Percentiles rank a stretch among this genome's conserved stretches.
These are phyloP conservation scores for Drosophila nr. fundita DNA, from an alignment of 2,888 invertebrate species.

Conservation along the genomic window DNA sequence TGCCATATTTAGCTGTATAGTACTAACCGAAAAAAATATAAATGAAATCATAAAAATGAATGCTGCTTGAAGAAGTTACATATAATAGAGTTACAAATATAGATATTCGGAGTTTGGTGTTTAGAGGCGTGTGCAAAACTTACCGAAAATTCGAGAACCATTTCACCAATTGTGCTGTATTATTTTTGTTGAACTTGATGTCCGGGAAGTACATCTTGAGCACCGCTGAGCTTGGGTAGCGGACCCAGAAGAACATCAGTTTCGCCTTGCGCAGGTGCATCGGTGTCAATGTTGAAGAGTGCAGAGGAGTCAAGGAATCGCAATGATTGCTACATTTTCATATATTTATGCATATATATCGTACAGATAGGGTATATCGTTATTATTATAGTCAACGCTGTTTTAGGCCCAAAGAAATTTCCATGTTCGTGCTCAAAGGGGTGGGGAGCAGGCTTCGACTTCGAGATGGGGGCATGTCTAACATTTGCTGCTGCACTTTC, in stretches of 20 bases:
- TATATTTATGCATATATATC: constrained; percentile 27
- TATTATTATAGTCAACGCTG: constrained; percentile 51
- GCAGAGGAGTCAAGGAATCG: constrained; percentile 93
- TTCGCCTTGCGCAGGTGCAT: constrained; percentile 99
- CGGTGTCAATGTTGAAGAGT: constrained; percentile 98
- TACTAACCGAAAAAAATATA: constrained; percentile 18
- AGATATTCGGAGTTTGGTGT: not conserved
- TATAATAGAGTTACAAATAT: constrained; percentile 13
- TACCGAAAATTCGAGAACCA: constrained; percentile 99
- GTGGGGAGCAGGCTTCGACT: constrained; percentile 1
- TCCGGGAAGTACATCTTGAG: constrained; percentile 99
- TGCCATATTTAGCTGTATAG: constrained; percentile 4
- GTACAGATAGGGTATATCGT: constrained; percentile 20
- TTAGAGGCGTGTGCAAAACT: constrained; percentile 84
- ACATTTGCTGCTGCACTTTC: constrained; percentile 64
- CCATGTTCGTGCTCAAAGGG: constrained; percentile 50
- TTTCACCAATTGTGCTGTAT: constrained; percentile 99
- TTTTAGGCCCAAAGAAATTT: constrained; percentile 57
- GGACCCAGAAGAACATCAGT: constrained; percentile 99
- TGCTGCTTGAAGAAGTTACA: constrained; percentile 60
- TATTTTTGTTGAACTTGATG: constrained; percentile 99
- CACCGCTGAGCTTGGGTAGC: constrained; percentile 99
- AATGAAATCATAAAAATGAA: constrained; percentile 75
- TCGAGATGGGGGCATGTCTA: constrained; percentile 39
- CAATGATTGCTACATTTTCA: constrained; percentile 76